phyloP scores from a whole-genome alignment of 2,797 vertebrate genomes.

The Darevskia mixta region DNA sequence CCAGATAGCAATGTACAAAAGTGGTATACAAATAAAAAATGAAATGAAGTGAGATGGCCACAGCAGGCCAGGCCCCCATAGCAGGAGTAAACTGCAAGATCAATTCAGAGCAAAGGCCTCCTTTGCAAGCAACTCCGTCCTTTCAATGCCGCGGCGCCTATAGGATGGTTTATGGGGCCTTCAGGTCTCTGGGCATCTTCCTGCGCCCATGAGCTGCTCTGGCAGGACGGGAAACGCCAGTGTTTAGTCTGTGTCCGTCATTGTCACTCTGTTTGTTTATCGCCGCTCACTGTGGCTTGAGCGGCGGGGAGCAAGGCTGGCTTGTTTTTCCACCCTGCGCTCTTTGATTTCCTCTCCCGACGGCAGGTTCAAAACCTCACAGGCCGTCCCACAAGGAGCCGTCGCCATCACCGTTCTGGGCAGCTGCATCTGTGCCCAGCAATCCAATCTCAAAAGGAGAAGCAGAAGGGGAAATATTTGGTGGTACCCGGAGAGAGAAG shows the following conservation, averaged over 20 bases:
- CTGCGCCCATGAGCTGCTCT: background rate
- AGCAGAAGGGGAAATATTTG: too few relatives aligned
- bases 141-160: accelerated
- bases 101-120: background rate
- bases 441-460: background rate
- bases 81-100: background rate
- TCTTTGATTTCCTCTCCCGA: background rate
- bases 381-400: background rate
- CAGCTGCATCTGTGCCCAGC: background rate
- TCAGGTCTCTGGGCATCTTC: background rate
- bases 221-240: background rate
- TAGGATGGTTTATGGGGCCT: background rate
- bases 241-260: background rate
- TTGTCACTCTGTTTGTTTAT: background rate
- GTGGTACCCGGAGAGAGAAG: too few relatives aligned
- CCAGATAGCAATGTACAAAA: too few relatives aligned
- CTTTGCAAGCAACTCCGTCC: background rate
- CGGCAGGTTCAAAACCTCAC: background rate
- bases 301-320: background rate
- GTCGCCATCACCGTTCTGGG: accelerated
- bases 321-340: background rate
- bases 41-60: background rate
- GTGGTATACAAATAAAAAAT: too few relatives aligned
- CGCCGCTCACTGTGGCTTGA: too few relatives aligned
- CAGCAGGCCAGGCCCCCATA: background rate